Conservation (phyloP, 2,113 vertebrate genomes). For the Apodemus speciosus region DNA sequence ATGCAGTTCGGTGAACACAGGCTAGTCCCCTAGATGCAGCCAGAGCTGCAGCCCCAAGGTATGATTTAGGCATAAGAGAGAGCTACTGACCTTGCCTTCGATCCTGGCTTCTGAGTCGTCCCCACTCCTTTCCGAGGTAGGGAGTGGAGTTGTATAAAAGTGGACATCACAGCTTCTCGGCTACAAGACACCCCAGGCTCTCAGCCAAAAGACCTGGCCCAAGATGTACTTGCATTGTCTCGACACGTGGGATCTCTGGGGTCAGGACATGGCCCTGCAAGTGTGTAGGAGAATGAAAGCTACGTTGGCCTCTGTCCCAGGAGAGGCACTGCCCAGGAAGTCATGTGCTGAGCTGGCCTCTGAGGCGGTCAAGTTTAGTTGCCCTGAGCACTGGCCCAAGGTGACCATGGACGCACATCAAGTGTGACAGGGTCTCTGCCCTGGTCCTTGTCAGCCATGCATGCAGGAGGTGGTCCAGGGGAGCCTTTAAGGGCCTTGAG, state of each 20-base stretch:
- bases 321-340: background rate
- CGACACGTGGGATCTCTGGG: fast-evolving
- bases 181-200: background rate
- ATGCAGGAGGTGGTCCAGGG: too few species aligned
- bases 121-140: background rate
- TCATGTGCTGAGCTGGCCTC: background rate
- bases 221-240: background rate
- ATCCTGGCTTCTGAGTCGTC: background rate
- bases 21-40: background rate
- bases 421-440: fast-evolving
- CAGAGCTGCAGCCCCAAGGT: background rate
- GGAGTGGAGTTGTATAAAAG: background rate
- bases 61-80: fast-evolving
- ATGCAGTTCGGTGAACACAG: fast-evolving
- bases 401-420: background rate
- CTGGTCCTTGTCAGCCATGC: background rate
- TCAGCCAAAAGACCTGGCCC: background rate
- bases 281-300: background rate
- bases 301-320: background rate
- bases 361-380: background rate
- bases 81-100: background rate
- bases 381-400: background rate
- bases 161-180: too few species aligned
- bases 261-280: background rate
- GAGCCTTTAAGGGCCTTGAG: background rate